Percentiles rank a stretch among this genome's conserved stretches.
These are phyloP conservation scores for Antheraea assamensis DNA, from an alignment of 2,888 invertebrate species.

Conservation along the genomic window DNA sequence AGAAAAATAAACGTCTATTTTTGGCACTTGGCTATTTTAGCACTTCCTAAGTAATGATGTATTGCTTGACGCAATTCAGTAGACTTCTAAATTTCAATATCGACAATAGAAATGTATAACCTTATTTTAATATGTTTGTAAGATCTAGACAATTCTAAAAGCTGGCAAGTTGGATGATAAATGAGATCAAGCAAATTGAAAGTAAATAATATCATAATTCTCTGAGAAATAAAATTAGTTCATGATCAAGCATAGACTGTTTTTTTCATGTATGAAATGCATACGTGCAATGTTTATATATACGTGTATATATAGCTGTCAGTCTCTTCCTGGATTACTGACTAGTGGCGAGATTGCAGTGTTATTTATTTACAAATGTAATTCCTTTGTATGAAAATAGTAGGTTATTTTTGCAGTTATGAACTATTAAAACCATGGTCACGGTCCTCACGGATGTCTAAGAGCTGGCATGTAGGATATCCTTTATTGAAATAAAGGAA, in stretches of 20 bases:
- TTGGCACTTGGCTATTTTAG: no score
- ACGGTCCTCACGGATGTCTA: neutral
- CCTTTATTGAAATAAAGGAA: neutral
- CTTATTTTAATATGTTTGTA: neutral
- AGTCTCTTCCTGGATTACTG: neutral
- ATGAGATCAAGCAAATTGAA: neutral
- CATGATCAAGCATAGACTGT: neutral
- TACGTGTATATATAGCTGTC: neutral
- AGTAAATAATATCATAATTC: neutral
- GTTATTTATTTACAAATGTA: constrained; percentile 6
- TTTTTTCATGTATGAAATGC: neutral
- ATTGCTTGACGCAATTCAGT: neutral
- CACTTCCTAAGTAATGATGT: neutral
- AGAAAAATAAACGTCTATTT: neutral
- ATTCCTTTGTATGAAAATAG: constrained; percentile 13
- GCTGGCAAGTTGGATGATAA: neutral
- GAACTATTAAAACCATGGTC: neutral
- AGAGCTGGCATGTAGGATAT: neutral
- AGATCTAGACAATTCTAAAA: neutral
- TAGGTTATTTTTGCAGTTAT: neutral
- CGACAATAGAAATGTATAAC: neutral
- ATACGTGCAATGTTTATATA: neutral
- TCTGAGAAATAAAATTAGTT: neutral
- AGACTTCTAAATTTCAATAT: neutral
- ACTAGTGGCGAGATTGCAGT: constrained; percentile 4